Base-by-base conservation (phyloP, 2,113 vertebrate genomes). In the Turdus rufiventris region DNA sequence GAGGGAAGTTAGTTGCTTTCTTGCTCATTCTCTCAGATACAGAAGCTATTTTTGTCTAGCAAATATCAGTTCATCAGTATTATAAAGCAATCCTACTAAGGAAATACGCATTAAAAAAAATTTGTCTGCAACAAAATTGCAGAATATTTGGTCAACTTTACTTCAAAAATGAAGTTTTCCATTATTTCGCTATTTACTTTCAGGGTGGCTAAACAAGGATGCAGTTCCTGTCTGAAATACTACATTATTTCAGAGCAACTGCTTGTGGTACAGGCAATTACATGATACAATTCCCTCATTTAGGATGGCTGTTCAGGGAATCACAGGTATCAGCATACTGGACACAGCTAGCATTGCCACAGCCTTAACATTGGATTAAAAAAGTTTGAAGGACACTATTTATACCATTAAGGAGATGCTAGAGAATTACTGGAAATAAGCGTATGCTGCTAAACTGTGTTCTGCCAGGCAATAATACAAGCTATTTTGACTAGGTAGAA, bases 41-140 rank as follows among this genome's bases (percentile, higher is more conserved):
- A 36, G n/a, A 79, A 24, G 25, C 72, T 93, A 91, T 95, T 96
- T 94, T 91, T 96, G 63, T 77, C 48, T 56, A 88, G 61, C 29
- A 88, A 50, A 77, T 83, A 66, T 34, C 14, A 80, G 50, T 93
- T 62, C 38, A 76, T 94, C 60, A 71, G 82, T 83, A 83, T 85
- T 80, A 71, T 58, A 66, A 80, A 91, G 60, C 9, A 2, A 34
- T 56, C 36, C n/a, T 86, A 43, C 28, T 48, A 60, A 90, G 79
- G 88, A 95, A 95, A 74, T 80, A 43, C 10, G 4, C 15, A 62
- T 24, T 33, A 45, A 24, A 47, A 70, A 82, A 23, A 25, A 78
- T 81, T 94, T 76, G 29, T 89, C 74, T 83, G 56, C 51, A 91
- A 21, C 19, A 53, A 47, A 79, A 47, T 83, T 90, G 74, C 71